A percentile compares a stretch with the other conserved stretches of the same genome.
phyloP scores from a whole-genome alignment of 2,113 vertebrate genomes.

The Datnioides undecimradiatus region DNA sequence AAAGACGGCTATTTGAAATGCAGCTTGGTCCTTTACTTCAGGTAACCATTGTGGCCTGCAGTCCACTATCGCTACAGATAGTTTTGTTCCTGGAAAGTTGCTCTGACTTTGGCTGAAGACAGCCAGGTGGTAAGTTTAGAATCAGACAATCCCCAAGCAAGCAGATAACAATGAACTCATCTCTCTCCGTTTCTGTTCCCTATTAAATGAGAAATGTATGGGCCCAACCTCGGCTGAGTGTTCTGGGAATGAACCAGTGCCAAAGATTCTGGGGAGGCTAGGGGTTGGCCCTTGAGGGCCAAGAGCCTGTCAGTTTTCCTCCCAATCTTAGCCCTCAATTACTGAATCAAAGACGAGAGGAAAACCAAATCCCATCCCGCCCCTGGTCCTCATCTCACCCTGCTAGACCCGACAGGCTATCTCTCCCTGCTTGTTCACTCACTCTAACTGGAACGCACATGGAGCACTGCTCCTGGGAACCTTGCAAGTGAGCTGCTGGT shows the following conservation, averaged over 20 bases:
- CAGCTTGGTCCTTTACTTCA: not conserved
- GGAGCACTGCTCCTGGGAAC: slow-evolving; percentile 62
- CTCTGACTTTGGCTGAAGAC: slow-evolving; percentile 26
- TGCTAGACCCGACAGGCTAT: slow-evolving; percentile 47
- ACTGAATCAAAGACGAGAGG: slow-evolving; percentile 68
- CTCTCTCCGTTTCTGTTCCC: slow-evolving; percentile 37
- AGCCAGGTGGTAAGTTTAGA: slow-evolving; percentile 36
- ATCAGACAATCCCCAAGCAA: slow-evolving; percentile 48
- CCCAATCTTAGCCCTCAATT: slow-evolving; percentile 73
- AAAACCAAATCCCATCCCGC: slow-evolving; percentile 66
- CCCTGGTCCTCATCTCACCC: slow-evolving; percentile 61
- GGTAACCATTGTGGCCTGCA: not conserved
- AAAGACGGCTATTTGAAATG: no score
- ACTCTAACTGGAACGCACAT: slow-evolving; percentile 50
- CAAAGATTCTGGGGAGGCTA: slow-evolving; percentile 20
- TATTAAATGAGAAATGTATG: slow-evolving; percentile 64
- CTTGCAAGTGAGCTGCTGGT: slow-evolving; percentile 59
- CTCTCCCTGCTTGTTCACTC: slow-evolving; percentile 49
- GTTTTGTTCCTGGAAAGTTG: slow-evolving; percentile 29
- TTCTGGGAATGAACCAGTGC: slow-evolving; percentile 38
- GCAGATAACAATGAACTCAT: slow-evolving; percentile 56
- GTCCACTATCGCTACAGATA: slow-evolving; percentile 4
- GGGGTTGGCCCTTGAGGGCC: slow-evolving; percentile 48
- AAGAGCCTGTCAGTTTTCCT: slow-evolving; percentile 58
- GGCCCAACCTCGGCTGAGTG: slow-evolving; percentile 26